Base-by-base conservation (phyloP, 1,140 invertebrate species). In the Diploscapter pachys region DNA sequence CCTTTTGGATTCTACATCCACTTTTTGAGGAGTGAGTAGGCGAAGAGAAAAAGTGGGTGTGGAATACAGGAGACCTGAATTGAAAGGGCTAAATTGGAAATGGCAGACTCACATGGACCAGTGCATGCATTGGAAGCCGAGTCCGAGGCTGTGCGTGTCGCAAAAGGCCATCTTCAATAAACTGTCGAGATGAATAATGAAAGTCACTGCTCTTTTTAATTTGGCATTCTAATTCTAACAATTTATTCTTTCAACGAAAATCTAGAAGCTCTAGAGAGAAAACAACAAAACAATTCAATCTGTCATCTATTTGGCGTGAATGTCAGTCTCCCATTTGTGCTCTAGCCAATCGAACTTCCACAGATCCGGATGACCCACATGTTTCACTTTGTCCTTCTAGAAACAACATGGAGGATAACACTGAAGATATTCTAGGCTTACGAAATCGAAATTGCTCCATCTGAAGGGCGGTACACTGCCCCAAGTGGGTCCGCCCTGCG, bases 401-500 rank as follows among this genome's bases (percentile, higher is more conserved):
- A 80, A 71, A 67, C 5, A 49, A 89, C 87, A 74, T 89, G 88
- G 63, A 31, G 9, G 65, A 51, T 62, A 69, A 53, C 8, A 70
- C 54, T 50, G 53, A 70, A n/a, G n/a, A 13, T 11, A 5, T 55
- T 8, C 55, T 52, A 63, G 51, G 68, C 78, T 61, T 65, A 80
- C 79, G 68, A 80, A 72, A 61, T 80, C 78, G 63, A 76, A 71
- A 57, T 59, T 59, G 53, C 62, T 79, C 81, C 81, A 81, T 62
- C 80, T 78, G 76, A 81, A 81, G 2, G 81, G 63, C 31, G 81
- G 81, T 54, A 82, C 78, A 49, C 73, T 79, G 9, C 90, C 89
- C 83, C 88, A 87, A 5, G 90, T 87, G n/a, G 90, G 90, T 13
- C 90, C 88, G 72, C 88, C 83, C 4, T 90, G 86, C 6, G 89